Conservation (phyloP, 1,140 invertebrate genomes). For the Gryllus bimaculatus region DNA sequence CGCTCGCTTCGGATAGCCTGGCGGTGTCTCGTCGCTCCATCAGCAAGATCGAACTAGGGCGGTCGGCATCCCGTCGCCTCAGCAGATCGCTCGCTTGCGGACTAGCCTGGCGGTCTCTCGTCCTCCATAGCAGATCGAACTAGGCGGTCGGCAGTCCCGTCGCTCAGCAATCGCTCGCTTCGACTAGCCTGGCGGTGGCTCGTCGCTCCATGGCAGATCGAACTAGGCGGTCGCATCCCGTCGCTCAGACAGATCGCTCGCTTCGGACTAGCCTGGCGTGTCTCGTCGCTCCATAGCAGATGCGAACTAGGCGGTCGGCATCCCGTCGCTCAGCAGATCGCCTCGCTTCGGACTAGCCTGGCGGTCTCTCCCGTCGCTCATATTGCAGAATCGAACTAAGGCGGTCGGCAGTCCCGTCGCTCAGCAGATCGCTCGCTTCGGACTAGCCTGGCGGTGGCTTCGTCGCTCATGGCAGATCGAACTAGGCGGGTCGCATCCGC, state of each 20-base stretch:
- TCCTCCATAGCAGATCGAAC: not conserved
- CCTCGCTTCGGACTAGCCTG: not conserved
- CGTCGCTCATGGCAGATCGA: not conserved
- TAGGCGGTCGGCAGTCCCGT: not conserved
- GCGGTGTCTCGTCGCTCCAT: not conserved
- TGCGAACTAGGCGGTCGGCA: not conserved
- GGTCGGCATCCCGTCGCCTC: not conserved
- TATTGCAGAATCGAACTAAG: not conserved
- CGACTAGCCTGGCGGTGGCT: not conserved
- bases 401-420: not conserved
- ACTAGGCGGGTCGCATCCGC: not conserved
- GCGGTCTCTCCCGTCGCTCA: not conserved
- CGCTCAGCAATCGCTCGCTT: not conserved
- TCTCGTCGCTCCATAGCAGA: not conserved
- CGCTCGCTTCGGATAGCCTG: not conserved
- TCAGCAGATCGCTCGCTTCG: not conserved
- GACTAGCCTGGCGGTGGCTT: not conserved
- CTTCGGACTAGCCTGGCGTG: not conserved
- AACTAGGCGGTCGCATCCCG: not conserved
- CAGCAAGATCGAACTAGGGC: not conserved
- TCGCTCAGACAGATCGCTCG: not conserved
- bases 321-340: not conserved
- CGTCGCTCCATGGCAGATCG: not conserved
- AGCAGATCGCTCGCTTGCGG: not conserved
- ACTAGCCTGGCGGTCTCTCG: not conserved